Conservation (phyloP, 2,797 vertebrate genomes). For the Enteromius fasciolatus region DNA sequence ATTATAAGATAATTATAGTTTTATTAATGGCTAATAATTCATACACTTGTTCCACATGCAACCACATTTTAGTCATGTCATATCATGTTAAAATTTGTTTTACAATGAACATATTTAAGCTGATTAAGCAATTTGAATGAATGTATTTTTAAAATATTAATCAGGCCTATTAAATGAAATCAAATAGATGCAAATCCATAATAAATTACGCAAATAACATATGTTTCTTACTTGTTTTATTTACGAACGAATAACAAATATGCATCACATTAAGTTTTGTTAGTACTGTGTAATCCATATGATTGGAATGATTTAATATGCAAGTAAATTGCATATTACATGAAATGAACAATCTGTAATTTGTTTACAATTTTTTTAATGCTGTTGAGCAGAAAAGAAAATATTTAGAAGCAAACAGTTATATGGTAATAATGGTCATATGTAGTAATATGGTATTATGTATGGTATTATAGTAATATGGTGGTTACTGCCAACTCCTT, state of each 20-base stretch:
- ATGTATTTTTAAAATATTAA: neutral
- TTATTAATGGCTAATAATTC: neutral
- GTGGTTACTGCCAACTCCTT: neutral
- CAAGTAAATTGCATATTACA: neutral
- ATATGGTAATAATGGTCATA: too few relatives aligned
- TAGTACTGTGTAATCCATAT: neutral
- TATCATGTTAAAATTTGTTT: neutral
- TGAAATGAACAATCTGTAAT: neutral
- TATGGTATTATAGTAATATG: too few relatives aligned
- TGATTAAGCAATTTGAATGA: neutral
- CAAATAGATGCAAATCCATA: neutral
- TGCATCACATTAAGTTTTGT: neutral
- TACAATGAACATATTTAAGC: neutral
- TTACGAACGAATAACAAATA: neutral
- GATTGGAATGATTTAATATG: neutral
- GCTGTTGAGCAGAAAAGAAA: neutral
- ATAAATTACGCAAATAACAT: neutral
- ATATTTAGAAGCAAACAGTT: neutral
- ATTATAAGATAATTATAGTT: neutral
- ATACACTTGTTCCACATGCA: neutral
- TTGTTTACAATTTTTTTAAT: neutral
- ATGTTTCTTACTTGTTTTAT: neutral
- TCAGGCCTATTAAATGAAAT: neutral
- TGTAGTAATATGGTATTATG: too few relatives aligned
- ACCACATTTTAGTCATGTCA: neutral